Evolutionary conservation across 1,140 invertebrate genomes (phyloP).

Genomic region (Bombus sylvicola): DNA sequence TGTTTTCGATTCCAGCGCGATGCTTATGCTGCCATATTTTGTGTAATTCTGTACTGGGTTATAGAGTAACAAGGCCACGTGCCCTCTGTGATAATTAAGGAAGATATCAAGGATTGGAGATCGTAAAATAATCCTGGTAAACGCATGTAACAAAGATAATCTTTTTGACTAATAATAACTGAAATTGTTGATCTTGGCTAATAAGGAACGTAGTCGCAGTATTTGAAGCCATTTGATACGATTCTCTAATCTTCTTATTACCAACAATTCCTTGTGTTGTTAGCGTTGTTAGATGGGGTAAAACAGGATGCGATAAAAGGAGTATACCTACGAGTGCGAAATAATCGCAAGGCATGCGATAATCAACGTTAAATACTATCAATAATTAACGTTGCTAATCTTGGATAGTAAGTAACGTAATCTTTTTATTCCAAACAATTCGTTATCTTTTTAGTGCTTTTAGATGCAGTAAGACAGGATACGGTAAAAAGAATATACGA

Average conservation of each 20-base stretch:
- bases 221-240: background rate
- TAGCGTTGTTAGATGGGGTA: background rate
- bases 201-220: background rate
- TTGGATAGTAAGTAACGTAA: too few relatives aligned
- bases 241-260: background rate
- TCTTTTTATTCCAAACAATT: background rate
- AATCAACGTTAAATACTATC: too few relatives aligned
- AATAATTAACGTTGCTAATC: too few relatives aligned
- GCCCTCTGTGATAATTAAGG: background rate
- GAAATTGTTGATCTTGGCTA: background rate
- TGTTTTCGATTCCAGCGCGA: background rate
- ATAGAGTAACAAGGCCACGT: background rate
- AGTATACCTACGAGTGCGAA: background rate
- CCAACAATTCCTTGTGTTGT: too few relatives aligned
- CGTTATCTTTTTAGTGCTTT: too few relatives aligned
- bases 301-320: background rate
- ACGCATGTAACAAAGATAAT: background rate
- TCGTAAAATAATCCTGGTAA: background rate
- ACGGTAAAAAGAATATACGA: background rate
- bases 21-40: background rate
- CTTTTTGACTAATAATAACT: background rate
- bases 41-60: background rate
- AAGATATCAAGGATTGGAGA: background rate
- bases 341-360: slow-evolving; percentile 36
- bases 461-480: too few relatives aligned